Percentiles rank a stretch among this genome's conserved stretches.
Conservation (phyloP, 2,113 vertebrate species). For the Paraplagusia blochii region DNA sequence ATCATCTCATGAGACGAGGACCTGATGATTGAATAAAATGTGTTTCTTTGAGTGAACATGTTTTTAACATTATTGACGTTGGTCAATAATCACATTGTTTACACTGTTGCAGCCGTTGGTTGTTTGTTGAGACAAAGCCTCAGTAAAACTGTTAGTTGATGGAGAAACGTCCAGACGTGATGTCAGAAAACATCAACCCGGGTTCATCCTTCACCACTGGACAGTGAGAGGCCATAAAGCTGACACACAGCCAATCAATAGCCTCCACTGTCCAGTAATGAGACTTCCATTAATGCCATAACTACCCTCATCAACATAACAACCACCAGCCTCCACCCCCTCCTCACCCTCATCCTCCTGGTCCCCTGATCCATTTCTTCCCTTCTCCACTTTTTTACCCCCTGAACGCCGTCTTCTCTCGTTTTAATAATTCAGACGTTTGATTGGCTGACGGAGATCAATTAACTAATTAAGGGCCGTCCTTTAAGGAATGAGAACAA, state of each 20-base stretch:
- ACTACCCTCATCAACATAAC: constrained; percentile 41
- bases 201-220: constrained; percentile 1
- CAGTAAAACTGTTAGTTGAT: too few relatives aligned
- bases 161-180: background rate
- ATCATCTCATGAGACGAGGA: too few relatives aligned
- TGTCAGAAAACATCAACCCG: background rate
- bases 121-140: too few relatives aligned
- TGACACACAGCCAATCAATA: constrained; percentile 53
- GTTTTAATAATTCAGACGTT: constrained; percentile 54
- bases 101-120: too few relatives aligned
- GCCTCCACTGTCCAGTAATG: constrained; percentile 18
- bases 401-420: constrained; percentile 19
- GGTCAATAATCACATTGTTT: too few relatives aligned
- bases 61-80: too few relatives aligned
- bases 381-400: constrained; percentile 1
- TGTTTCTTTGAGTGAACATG: too few relatives aligned
- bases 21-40: too few relatives aligned
- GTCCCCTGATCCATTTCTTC: constrained; percentile 32
- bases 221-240: constrained; percentile 29
- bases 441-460: constrained; percentile 52
- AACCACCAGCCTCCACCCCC: constrained; percentile 33
- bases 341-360: constrained; percentile 15
- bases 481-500: background rate
- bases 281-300: constrained; percentile 40
- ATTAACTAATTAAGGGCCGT: constrained; percentile 46